Base-by-base conservation (phyloP, 2,888 invertebrate genomes). In the Drosophila nigritarsus region DNA sequence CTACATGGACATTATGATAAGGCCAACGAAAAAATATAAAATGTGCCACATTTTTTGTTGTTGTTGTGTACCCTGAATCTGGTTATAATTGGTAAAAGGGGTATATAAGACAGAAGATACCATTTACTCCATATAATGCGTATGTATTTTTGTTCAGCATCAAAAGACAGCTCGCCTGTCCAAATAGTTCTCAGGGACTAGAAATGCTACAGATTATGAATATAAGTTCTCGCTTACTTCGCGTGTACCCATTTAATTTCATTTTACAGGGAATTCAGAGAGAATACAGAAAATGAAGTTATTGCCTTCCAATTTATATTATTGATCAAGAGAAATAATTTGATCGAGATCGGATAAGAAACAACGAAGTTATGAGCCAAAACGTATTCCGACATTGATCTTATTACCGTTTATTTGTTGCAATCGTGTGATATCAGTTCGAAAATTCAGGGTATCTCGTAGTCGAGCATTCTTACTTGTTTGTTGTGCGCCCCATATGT, bases 1-100 rank as follows among this genome's bases (percentile, higher is more conserved):
- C 54, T 42, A 66, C 75, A 73, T 53, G 34, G 32, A 36, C 63
- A 54, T 51, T 64, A 42, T 58, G 78, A 81, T 68, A 81, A 80
- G 62, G 58, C 30, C 24, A 40, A 38, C n/a, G 36, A 27, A 18
- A 24, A 18, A 11, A 11, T n/a, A 36, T 45, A 24, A 64, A 34
- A 18, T 40, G 51, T 40, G 30, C 20, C 64, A 64, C 64, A 15
- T 38, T 38, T 50, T 24, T 24, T 20, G 13, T n/a, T 29, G 30
- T 11, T 29, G 20, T 42, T 20, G 45, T 7, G 3, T 13, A 7
- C 42, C 20, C 20, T 45, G 20, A 45, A 13, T 20, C 20, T 15
- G 24, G 15, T 24, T 2, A 15, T 24, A 15, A 45, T 24, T 4
- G 4, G 15, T 15, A 4, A 15, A 45, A 15, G 11, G 42, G 20